Evolutionary conservation across 2,888 invertebrate genomes (phyloP), one percentile per base, ranked within the genome.

Genomic region (Pyrochroa serraticornis): DNA sequence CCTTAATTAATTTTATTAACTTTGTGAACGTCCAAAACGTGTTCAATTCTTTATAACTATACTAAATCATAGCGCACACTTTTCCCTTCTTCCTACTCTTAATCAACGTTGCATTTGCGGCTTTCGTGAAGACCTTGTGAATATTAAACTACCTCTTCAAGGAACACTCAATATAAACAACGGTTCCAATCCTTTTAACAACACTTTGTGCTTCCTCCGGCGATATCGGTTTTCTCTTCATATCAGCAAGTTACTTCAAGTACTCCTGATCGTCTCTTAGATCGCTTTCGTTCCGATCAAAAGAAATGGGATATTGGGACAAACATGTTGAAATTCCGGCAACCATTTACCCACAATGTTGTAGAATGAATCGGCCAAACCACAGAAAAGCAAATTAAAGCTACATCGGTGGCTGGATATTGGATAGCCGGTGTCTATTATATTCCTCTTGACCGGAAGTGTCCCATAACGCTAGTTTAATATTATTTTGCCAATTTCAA

Each of bases 331-430:
- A 65, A 77, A 95, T 84, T 99, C 98, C 44, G 98, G 98, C 66
- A 95, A 97, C 99, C 99, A 99, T 84, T 98, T 99, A 84, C 98
- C 98, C 65, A 96, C 95, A 82, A 99, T 97, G 85, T 99, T 99
- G 84, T 97, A 97, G 82, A 99, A 85, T 73, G 97, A 97, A 84
- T 98, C 98, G 97, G 98, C 76, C 95, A 97, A 83, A 97, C 98
- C 76, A 99, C 96, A 71, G 96, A 95, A 86, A 98, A 99, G 84
- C 98, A 99, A 96, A 99, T 97, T 71, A 99, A 87, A 76, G 99
- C 97, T 66, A 99, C 98, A 82, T 99, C 97, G 60, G 98, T 99
- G 82, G 98, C 98, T 50, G 97, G 97, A 82, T 97, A 97, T 63
- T 94, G 96, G 65, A 96, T 84, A 65, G 97, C 78, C 97, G 88